Evolutionary conservation across 2,113 vertebrate species (phyloP), one percentile per base, ranked within the genome.

Genomic region (Oenanthe melanoleuca): DNA sequence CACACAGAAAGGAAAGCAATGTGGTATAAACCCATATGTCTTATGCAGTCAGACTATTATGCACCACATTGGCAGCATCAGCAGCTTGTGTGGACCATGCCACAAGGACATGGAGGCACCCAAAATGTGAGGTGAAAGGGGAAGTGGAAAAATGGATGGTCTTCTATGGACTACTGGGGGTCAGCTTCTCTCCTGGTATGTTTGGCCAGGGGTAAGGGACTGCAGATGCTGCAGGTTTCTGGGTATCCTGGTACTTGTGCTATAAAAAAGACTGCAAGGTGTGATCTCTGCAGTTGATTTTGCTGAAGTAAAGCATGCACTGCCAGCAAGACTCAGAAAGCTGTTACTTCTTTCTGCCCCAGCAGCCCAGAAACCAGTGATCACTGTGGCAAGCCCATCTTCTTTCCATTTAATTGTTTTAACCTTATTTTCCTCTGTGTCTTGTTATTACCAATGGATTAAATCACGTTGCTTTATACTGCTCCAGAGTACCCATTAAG

Each of bases 311-410:
- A 85, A 88, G 75, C 26, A 11, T 2, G 11, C 1, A 3, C 13
- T 0, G 0, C 33, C n/a, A n/a, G 16, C 14, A 74, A 55, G 40
- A 40, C 26, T 67, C 2, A 2, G 53, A 84, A 81, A 11, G 14
- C 24, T 72, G 37, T 20, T 49, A 15, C 6, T n/a, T 18, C 37
- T 23, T 72, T 50, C 72, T 83, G 11, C 42, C 14, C 33, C 52
- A 37, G 15, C 8, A 40, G 18, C 28, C 40, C 25, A 85, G 59
- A 60, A 33, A 49, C 2, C 21, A 61, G 5, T 4, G 5, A n/a
- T 42, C 12, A 6, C 33, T 47, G 24, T 2, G 5, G 16, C 24
- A 6, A 73, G 29, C 3, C 12, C 18, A 31, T 33, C 40, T 70
- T 52, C 12, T 34, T 72, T 69, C n/a, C 1, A 16, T 67, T 67